Percentiles rank a stretch among this genome's conserved stretches.
Conservation (phyloP, 2,113 vertebrate genomes). For the Piaya cayana region DNA sequence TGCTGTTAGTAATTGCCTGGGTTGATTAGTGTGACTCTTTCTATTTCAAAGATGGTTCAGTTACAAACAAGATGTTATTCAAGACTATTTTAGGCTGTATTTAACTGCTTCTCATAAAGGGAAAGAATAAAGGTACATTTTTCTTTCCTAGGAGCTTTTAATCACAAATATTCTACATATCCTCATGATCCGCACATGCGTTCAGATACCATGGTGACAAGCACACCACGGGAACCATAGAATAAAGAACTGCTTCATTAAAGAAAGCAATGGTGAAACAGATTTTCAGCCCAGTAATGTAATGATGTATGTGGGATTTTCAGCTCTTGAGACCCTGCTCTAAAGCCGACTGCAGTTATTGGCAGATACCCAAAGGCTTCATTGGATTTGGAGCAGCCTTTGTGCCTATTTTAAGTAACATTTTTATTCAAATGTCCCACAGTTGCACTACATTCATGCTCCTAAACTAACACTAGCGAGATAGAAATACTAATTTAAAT, state of each 20-base stretch:
- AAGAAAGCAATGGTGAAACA: constrained; percentile 16
- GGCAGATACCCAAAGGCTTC: constrained; percentile 54
- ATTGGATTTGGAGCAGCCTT: constrained; percentile 47
- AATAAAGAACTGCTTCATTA: constrained; percentile 49
- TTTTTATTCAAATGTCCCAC: constrained; percentile 47
- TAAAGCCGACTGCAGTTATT: constrained; percentile 38
- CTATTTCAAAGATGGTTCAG: neutral
- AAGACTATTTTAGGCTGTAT: constrained; percentile 15
- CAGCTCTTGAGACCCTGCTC: constrained; percentile 21
- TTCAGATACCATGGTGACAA: constrained; percentile 63
- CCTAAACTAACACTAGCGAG: neutral
- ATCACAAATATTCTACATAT: constrained; percentile 37
- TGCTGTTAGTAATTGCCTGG: constrained; percentile 42
- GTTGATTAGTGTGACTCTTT: constrained; percentile 33
- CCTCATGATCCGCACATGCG: constrained; percentile 5
- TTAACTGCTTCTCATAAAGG: constrained; percentile 27
- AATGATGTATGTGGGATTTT: constrained; percentile 44
- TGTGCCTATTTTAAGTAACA: constrained; percentile 58
- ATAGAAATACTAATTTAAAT: constrained; percentile 4
- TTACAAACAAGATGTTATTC: constrained; percentile 51
- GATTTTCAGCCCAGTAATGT: constrained; percentile 4
- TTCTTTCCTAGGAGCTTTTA: constrained; percentile 51
- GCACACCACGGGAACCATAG: constrained; percentile 22
- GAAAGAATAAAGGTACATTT: constrained; percentile 38
- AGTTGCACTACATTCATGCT: constrained; percentile 36